These are phyloP conservation scores for Hippolais icterina DNA, from an alignment of 2,113 vertebrate species.

Conservation along the genomic window DNA sequence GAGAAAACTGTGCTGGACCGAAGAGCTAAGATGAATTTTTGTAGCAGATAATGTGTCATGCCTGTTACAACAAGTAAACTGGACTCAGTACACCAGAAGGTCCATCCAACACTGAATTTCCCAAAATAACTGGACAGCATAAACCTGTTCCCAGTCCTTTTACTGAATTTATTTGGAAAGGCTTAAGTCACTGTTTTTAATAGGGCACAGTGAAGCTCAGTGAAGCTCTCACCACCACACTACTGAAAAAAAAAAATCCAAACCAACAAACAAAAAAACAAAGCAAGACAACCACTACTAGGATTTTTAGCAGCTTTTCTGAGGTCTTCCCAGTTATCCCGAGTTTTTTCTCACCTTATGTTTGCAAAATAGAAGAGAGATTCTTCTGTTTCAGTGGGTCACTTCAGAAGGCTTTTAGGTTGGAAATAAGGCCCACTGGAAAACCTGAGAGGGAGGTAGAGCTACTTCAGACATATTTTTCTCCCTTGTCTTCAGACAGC, in stretches of 20 bases:
- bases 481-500: not conserved
- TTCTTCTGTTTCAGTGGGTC: not conserved
- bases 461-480: not conserved
- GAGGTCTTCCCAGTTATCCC: not conserved
- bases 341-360: not conserved
- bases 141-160: not conserved
- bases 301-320: not conserved
- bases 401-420: not conserved
- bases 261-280: not conserved
- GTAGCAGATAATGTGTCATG: not conserved
- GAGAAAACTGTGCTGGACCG: not conserved
- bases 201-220: not conserved
- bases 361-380: not conserved
- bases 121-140: not conserved
- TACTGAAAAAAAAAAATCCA: not conserved
- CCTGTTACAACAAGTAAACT: not conserved
- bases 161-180: not conserved
- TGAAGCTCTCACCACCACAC: not conserved
- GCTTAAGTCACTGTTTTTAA: not conserved
- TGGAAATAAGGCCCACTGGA: not conserved
- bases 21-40: not conserved
- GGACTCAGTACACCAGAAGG: not conserved
- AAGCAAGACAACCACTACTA: not conserved
- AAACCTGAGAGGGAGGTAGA: not conserved
- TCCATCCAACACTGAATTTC: not conserved